These are phyloP conservation scores for Theocolax elegans DNA, from an alignment of 1,140 invertebrate species.

Conservation along the genomic window DNA sequence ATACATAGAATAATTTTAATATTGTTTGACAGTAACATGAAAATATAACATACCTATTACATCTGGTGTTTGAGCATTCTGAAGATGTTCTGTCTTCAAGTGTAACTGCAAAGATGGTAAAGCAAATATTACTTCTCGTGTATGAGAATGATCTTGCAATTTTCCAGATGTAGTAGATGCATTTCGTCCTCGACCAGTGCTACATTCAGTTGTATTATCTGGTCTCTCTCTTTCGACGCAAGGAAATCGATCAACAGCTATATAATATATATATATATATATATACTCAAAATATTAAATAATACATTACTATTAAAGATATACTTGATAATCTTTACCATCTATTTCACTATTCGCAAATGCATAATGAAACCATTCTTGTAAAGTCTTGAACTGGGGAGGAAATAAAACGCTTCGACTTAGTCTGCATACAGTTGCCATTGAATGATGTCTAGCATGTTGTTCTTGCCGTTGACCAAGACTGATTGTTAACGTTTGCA, in stretches of 20 bases:
- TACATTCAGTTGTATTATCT: constrained; percentile 62
- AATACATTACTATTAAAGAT: constrained; percentile 8
- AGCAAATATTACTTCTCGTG: constrained; percentile 94
- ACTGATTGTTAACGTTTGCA: constrained; percentile 89
- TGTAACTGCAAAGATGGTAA: constrained; percentile 92
- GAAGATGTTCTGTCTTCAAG: constrained; percentile 92
- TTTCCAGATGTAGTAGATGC: constrained; percentile 69
- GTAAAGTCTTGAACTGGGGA: constrained; percentile 91
- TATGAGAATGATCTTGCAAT: constrained; percentile 85
- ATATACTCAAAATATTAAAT: constrained; percentile 20
- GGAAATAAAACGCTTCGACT: constrained; percentile 92
- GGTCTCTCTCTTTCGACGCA: constrained; percentile 79
- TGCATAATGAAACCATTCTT: constrained; percentile 97
- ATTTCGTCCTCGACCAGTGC: constrained; percentile 61
- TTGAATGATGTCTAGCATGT: constrained; percentile 81
- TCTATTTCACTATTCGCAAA: constrained; percentile 94
- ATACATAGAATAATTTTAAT: too few species aligned
- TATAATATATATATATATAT: too few species aligned
- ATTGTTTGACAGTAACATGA: too few species aligned
- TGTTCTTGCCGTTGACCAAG: constrained; percentile 79
- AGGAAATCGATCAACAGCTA: constrained; percentile 91
- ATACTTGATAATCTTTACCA: constrained; percentile 70
- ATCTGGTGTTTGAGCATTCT: constrained; percentile 78
- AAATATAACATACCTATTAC: constrained; percentile 71
- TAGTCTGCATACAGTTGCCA: constrained; percentile 93